Conservation (phyloP, 2,113 vertebrate genomes). For the Lethenteron reissneri region DNA sequence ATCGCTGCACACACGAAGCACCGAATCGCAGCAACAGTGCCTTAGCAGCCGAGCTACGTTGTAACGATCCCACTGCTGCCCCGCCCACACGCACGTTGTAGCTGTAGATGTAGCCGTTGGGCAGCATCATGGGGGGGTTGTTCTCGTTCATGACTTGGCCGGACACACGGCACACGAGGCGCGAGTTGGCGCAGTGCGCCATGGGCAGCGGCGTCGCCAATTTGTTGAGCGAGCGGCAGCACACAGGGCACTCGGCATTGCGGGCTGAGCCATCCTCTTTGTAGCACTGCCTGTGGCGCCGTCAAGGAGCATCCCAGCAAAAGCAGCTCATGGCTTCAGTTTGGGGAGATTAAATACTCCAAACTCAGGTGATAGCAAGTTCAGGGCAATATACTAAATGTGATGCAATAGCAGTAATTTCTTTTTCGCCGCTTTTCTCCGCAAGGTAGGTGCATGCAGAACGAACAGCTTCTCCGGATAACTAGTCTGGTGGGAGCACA, state of each 20-base stretch:
- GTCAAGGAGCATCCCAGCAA: constrained; percentile 17
- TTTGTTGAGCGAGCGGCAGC: constrained; percentile 95
- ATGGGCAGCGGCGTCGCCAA: constrained; percentile 88
- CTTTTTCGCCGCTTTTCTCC: no score
- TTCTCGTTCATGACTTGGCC: constrained; percentile 99
- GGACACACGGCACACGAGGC: constrained; percentile 95
- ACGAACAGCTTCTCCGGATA: no score
- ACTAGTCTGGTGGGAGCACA: not conserved
- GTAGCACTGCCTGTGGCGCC: constrained; percentile 65
- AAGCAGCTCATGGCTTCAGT: no score
- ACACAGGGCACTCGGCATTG: constrained; percentile 95
- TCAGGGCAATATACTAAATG: no score
- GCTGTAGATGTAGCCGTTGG: constrained; percentile 94
- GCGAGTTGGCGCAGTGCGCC: constrained; percentile 96
- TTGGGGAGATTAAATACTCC: no score
- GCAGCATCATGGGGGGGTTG: constrained; percentile 99
- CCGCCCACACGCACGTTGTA: constrained; percentile 59
- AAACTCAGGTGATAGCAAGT: no score
- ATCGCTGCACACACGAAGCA: no score
- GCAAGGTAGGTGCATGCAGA: no score
- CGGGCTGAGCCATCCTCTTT: constrained; percentile 92
- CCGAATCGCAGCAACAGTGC: not conserved
- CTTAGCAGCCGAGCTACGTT: not conserved
- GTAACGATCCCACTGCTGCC: not conserved
- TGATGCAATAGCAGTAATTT: no score